phyloP scores from a whole-genome alignment of 2,888 invertebrate species.

The Drosophila algonquin region DNA sequence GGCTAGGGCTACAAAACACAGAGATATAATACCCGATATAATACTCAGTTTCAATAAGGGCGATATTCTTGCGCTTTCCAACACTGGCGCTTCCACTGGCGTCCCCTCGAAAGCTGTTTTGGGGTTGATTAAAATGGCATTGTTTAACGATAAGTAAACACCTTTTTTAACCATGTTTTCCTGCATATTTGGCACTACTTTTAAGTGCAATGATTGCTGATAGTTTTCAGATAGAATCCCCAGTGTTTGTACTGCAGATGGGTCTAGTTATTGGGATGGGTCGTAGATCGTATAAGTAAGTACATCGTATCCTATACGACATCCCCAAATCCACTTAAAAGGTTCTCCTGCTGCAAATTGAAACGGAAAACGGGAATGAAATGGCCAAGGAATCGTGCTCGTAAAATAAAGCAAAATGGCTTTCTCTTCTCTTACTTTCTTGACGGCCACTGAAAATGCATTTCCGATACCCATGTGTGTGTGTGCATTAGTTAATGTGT shows the following conservation, averaged over 20 bases:
- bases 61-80: too few relatives aligned
- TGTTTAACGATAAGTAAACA: too few relatives aligned
- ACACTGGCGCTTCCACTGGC: too few relatives aligned
- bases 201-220: too few relatives aligned
- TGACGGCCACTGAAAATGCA: slow-evolving; percentile 76
- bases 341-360: slow-evolving; percentile 60
- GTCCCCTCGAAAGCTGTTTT: too few relatives aligned
- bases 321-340: background rate
- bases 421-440: slow-evolving; percentile 77
- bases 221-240: too few relatives aligned
- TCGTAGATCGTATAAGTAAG: background rate
- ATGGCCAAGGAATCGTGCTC: slow-evolving; percentile 54
- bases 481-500: slow-evolving; percentile 10
- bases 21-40: background rate
- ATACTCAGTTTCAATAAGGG: background rate
- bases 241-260: too few relatives aligned
- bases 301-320: too few relatives aligned
- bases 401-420: slow-evolving; percentile 74
- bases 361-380: slow-evolving; percentile 58
- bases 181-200: too few relatives aligned
- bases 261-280: background rate
- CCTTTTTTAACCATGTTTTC: too few relatives aligned
- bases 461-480: slow-evolving; percentile 55
- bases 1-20: background rate
- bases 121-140: too few relatives aligned